Base-by-base conservation (phyloP, 2,113 vertebrate genomes). In the Chloropsis cyanopogon region DNA sequence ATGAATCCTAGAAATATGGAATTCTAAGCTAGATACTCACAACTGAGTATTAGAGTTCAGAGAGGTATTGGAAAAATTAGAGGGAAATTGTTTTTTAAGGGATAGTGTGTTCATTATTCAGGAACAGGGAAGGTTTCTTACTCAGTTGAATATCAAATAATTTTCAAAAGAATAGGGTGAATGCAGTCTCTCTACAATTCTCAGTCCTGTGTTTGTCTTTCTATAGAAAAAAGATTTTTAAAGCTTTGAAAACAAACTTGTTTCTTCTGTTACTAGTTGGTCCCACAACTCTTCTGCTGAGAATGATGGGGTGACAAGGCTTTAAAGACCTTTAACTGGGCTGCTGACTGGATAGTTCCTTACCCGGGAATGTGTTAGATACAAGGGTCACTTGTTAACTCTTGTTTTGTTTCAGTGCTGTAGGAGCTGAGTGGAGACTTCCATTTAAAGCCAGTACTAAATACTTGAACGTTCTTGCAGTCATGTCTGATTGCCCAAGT, bases 231-330 rank as follows among this genome's bases (percentile, higher is more conserved):
- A 42, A 11, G 7, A 80, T 49, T 66, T 84, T 71, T 80, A 71
- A 83, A 78, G 82, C 80, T 90, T 64, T 90, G 76, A 95, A 92
- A 91, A 46, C 31, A 93, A 90, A 79, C 68, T 93, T 85, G 39
- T 68, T 91, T 21, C 76, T 56, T 86, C 31, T 83, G 15, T 61
- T 46, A 61, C 63, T 63, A 39, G 29, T 31, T 4, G 2, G 16
- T 44, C 61, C n/a, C 68, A 24, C n/a, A 39, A 2, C 26, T 81
- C 15, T 65, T 60, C 21, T 88, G 57, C 68, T 69, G 59, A 31
- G 23, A 61, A 49, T 23, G 23, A 21, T 14, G 25, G 6, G 20
- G 5, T 76, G 39, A 35, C n/a, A 80, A 49, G 56, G 25, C 52
- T 54, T 77, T 84, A 56, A 64, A 83, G 37, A 50, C 17, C 25